Percentiles rank a stretch among this genome's conserved stretches.
Conservation (phyloP, 2,113 vertebrate genomes). For the Tylochromis polylepis region DNA sequence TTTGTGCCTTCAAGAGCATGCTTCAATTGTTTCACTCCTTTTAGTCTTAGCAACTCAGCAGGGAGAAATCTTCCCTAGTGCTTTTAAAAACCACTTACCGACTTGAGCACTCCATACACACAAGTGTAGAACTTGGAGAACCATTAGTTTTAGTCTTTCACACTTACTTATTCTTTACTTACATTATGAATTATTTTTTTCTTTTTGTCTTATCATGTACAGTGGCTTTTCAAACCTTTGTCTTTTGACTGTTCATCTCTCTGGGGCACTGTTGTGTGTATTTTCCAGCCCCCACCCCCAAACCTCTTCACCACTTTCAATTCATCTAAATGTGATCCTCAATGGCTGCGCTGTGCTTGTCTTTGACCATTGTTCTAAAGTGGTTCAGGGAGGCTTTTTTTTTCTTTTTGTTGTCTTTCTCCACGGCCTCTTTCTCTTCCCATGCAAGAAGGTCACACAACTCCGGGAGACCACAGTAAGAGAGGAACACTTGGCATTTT, state of each 20-base stretch:
- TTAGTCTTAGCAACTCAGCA: slow-evolving; percentile 28
- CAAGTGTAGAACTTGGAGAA: neutral
- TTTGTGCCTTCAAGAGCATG: slow-evolving; percentile 46
- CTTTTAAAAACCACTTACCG: slow-evolving; percentile 50
- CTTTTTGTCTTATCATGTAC: neutral
- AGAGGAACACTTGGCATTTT: neutral
- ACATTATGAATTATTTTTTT: slow-evolving; percentile 8
- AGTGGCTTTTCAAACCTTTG: neutral
- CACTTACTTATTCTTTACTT: neutral
- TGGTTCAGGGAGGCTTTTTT: neutral
- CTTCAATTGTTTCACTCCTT: slow-evolving; percentile 42
- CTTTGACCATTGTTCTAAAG: neutral
- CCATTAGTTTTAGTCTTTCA: slow-evolving; percentile 4
- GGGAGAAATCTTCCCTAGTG: slow-evolving; percentile 30
- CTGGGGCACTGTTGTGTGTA: neutral
- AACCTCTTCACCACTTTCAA: neutral
- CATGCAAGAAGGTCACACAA: neutral
- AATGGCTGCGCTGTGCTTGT: neutral
- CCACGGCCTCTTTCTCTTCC: neutral
- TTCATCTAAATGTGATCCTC: neutral
- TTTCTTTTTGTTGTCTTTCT: neutral
- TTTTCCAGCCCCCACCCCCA: neutral
- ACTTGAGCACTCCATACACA: neutral
- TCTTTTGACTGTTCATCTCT: neutral
- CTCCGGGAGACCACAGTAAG: neutral